Conservation (phyloP, 2,888 invertebrate genomes). For the Sminthurides aquaticus region DNA sequence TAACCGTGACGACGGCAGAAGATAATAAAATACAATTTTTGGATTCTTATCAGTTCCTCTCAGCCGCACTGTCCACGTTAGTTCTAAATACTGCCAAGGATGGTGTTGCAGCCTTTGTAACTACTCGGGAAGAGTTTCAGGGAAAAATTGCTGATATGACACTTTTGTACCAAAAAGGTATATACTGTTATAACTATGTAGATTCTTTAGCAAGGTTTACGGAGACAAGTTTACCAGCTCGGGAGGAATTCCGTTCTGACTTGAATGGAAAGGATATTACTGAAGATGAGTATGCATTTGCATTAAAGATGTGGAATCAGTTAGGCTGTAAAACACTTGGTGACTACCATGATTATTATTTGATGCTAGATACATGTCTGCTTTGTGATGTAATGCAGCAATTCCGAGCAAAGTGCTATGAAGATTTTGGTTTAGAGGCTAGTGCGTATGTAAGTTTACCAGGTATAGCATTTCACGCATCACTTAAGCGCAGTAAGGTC, state of each 20-base stretch:
- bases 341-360: background rate
- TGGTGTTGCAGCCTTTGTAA: background rate
- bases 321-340: conserved; percentile 36
- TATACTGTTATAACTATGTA: conserved; percentile 33
- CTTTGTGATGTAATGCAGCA: background rate
- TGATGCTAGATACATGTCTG: conserved; percentile 8
- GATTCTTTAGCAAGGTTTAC: conserved; percentile 21
- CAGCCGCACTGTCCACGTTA: conserved; percentile 6
- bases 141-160: background rate
- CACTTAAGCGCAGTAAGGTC: background rate
- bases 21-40: conserved; percentile 20
- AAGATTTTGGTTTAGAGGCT: background rate
- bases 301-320: conserved; percentile 31
- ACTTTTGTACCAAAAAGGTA: conserved; percentile 25
- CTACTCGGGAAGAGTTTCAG: background rate
- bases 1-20: background rate
- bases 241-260: conserved; percentile 22
- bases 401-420: background rate
- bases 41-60: conserved; percentile 24
- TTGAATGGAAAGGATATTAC: conserved; percentile 23
- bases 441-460: conserved; percentile 5
- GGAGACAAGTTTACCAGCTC: conserved; percentile 20
- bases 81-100: conserved; percentile 15
- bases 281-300: conserved; percentile 38
- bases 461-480: background rate